These are phyloP conservation scores for Ellobius talpinus DNA, from an alignment of 2,113 vertebrate species.

Conservation along the genomic window DNA sequence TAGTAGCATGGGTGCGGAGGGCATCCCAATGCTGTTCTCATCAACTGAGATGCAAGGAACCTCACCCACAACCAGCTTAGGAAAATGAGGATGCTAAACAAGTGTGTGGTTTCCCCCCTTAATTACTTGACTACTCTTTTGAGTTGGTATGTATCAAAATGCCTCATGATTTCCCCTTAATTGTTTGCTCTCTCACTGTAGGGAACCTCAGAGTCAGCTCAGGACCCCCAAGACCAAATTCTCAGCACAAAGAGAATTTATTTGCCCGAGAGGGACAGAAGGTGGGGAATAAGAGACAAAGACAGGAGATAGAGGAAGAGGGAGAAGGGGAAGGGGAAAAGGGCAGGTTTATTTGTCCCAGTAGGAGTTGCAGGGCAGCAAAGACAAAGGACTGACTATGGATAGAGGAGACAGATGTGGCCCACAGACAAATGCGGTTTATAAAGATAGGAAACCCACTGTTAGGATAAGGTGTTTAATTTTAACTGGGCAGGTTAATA, in stretches of 20 bases:
- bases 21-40: not conserved
- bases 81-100: not conserved
- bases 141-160: slow-evolving; percentile 23
- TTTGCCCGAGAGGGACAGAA: not conserved
- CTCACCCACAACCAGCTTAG: not conserved
- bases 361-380: not conserved
- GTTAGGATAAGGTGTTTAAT: not conserved
- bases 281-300: not conserved
- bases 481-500: not conserved
- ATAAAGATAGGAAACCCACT: not conserved
- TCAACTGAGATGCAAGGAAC: not conserved
- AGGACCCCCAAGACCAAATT: not conserved
- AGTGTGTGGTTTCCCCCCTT: not conserved
- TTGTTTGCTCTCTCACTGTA: not conserved
- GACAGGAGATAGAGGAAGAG: not conserved
- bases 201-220: not conserved
- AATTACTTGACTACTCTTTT: not conserved
- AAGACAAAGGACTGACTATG: not conserved
- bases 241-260: not conserved
- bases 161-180: not conserved
- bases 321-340: not conserved
- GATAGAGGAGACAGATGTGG: not conserved
- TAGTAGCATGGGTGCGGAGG: not conserved
- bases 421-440: not conserved
- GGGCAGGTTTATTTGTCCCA: not conserved